Conservation (phyloP, 2,888 invertebrate species). For the Mythimna ferrago region DNA sequence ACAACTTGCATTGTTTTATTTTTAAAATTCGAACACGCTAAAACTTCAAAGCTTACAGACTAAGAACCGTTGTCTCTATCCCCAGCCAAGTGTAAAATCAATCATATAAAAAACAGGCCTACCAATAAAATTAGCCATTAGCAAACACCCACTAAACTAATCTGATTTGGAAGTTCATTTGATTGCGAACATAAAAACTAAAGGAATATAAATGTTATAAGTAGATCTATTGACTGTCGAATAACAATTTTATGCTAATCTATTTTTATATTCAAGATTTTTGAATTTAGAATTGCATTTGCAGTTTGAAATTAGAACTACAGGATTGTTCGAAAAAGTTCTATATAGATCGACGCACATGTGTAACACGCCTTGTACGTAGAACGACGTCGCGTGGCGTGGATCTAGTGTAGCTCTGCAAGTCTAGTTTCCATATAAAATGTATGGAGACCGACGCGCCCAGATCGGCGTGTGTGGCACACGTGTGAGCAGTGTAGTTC, state of each 20-base stretch:
- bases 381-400: too few species aligned
- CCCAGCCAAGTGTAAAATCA: conserved; percentile 23
- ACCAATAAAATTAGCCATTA: conserved; percentile 44
- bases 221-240: conserved; percentile 17
- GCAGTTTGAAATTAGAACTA: neutral
- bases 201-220: conserved; percentile 35
- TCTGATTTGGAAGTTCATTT: conserved; percentile 49
- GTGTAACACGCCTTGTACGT: too few species aligned
- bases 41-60: too few species aligned
- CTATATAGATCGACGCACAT: too few species aligned
- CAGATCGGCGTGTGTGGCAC: too few species aligned
- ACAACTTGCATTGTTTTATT: neutral
- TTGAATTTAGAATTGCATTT: conserved; percentile 18
- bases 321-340: neutral
- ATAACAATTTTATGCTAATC: conserved; percentile 32
- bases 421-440: too few species aligned
- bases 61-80: conserved; percentile 16
- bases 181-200: conserved; percentile 53
- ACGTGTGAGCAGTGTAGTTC: too few species aligned
- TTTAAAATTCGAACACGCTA: too few species aligned
- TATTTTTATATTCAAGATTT: conserved; percentile 20
- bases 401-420: too few species aligned
- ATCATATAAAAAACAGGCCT: conserved; percentile 44
- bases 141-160: conserved; percentile 39
- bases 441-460: too few species aligned